phyloP scores from a whole-genome alignment of 2,888 invertebrate genomes.

The Tipula vernalis region DNA sequence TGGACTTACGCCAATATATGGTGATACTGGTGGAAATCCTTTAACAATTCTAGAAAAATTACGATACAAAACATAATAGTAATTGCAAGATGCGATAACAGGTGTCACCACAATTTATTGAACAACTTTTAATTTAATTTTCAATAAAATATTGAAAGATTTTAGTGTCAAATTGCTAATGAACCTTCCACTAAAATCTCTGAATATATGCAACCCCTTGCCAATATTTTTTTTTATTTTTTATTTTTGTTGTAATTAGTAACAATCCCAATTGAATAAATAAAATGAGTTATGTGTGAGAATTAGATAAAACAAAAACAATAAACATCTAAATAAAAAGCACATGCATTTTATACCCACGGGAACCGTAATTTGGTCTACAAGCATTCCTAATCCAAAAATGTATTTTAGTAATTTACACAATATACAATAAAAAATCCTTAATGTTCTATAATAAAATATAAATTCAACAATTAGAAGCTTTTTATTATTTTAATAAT shows the following conservation, averaged over 20 bases:
- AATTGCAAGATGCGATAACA: background rate
- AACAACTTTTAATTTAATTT: too few relatives aligned
- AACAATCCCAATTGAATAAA: background rate
- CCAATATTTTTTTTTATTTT: background rate
- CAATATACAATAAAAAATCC: background rate
- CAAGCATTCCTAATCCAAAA: constrained; percentile 4
- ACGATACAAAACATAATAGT: background rate
- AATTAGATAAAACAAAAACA: background rate
- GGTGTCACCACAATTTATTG: background rate
- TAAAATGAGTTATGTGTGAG: background rate
- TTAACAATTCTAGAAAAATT: constrained; percentile 69
- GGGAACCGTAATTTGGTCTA: background rate
- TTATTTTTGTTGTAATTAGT: background rate
- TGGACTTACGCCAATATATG: constrained; percentile 97
- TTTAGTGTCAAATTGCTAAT: background rate
- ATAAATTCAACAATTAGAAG: background rate
- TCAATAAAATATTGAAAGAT: background rate
- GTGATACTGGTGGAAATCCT: constrained; percentile 92
- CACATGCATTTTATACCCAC: background rate
- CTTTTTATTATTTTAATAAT: background rate
- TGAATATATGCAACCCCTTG: background rate
- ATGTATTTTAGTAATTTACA: background rate
- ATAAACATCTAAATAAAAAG: background rate
- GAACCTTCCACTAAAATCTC: background rate
- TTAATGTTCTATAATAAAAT: background rate